Conservation (phyloP, 2,113 vertebrate species). For the Coregonus clupeaformis region DNA sequence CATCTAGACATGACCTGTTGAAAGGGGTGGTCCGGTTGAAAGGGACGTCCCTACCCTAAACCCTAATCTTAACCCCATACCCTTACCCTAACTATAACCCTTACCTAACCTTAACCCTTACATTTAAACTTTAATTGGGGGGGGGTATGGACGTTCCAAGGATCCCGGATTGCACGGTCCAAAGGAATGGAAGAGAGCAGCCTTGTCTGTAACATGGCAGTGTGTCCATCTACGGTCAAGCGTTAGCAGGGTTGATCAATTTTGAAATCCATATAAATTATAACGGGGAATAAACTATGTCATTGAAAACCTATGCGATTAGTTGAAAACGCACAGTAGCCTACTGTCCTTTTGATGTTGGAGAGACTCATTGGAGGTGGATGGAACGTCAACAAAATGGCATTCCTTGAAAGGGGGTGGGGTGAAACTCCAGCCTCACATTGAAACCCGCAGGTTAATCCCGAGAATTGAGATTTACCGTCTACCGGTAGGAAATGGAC, state of each 20-base stretch:
- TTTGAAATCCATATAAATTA: not conserved
- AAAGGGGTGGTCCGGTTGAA: too few species aligned
- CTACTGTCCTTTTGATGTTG: not conserved
- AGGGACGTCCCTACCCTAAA: too few species aligned
- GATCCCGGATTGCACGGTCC: too few species aligned
- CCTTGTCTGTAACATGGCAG: not conserved
- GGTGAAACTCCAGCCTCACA: slow-evolving; percentile 31
- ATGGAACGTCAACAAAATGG: slow-evolving; percentile 69
- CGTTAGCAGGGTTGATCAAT: not conserved
- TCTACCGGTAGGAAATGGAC: too few species aligned
- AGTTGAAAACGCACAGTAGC: not conserved
- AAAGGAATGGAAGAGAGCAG: not conserved
- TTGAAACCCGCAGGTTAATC: not conserved
- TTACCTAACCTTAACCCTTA: too few species aligned
- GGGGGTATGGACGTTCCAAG: too few species aligned
- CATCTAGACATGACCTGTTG: too few species aligned
- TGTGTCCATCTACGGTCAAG: not conserved
- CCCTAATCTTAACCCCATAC: too few species aligned
- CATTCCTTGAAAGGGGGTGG: slow-evolving; percentile 64
- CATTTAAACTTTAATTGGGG: too few species aligned
- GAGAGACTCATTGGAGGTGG: not conserved
- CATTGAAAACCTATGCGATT: not conserved
- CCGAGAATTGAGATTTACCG: too few species aligned
- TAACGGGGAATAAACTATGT: not conserved
- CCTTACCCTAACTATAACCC: too few species aligned